A percentile compares a stretch with the other conserved stretches of the same genome.
These are phyloP conservation scores for Pelodiscus sinensis DNA, from an alignment of 2,113 vertebrate species.

Conservation along the genomic window DNA sequence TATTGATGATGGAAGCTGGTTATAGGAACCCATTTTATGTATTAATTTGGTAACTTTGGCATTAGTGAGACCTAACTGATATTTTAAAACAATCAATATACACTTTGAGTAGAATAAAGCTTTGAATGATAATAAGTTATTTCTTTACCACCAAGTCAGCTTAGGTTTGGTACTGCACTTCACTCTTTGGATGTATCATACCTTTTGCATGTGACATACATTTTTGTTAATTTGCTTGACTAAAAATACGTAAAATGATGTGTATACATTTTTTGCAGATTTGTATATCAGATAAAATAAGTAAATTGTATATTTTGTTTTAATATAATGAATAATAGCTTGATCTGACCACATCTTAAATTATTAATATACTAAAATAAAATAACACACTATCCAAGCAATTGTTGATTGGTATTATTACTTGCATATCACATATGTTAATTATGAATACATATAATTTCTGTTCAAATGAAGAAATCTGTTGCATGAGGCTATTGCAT, in stretches of 20 bases:
- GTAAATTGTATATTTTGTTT: background rate
- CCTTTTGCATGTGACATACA: background rate
- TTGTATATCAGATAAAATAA: background rate
- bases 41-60: background rate
- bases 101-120: background rate
- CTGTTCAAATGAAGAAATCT: fast-evolving
- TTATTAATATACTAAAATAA: background rate
- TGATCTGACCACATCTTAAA: background rate
- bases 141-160: background rate
- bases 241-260: background rate
- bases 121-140: background rate
- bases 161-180: background rate
- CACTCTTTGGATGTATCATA: background rate
- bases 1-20: background rate
- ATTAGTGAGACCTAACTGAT: background rate
- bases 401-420: background rate
- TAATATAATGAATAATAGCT: background rate
- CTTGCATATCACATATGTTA: background rate
- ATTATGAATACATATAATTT: background rate
- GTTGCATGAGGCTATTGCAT: background rate
- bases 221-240: background rate
- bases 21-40: background rate
- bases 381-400: background rate
- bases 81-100: background rate
- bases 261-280: background rate